Evolutionary conservation across 2,888 invertebrate species (phyloP).

Genomic region (Tiliacea citrago): DNA sequence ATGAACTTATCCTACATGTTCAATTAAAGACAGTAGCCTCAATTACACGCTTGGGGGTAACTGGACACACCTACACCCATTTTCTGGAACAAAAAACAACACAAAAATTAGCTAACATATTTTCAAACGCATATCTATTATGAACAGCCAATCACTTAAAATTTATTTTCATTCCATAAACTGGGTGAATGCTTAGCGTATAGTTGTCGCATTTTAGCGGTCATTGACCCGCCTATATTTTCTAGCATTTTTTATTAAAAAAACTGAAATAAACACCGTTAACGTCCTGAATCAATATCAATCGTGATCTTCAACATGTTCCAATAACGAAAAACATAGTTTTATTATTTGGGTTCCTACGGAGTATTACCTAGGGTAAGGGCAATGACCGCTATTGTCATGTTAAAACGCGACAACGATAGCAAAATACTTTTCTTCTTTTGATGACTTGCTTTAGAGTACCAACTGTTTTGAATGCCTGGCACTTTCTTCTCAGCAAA

Average conservation of each 20-base stretch:
- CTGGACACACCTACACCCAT: background rate
- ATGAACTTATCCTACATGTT: background rate
- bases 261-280: no score
- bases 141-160: no score
- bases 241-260: background rate
- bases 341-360: background rate
- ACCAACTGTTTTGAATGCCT: constrained; percentile 18
- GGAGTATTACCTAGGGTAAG: no score
- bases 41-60: background rate
- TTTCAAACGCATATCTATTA: no score
- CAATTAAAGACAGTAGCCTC: background rate
- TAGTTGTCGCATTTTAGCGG: background rate
- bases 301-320: background rate
- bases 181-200: no score
- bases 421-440: background rate
- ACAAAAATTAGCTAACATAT: background rate
- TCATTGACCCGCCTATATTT: background rate
- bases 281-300: background rate
- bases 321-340: background rate
- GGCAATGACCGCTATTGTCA: no score
- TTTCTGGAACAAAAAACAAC: background rate
- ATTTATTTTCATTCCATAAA: no score
- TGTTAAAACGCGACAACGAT: background rate
- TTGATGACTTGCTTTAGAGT: background rate
- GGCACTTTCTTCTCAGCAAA: constrained; percentile 31